Evolutionary conservation across 2,113 vertebrate species (phyloP), one percentile per base, ranked within the genome.

Genomic region (Cairina moschata): DNA sequence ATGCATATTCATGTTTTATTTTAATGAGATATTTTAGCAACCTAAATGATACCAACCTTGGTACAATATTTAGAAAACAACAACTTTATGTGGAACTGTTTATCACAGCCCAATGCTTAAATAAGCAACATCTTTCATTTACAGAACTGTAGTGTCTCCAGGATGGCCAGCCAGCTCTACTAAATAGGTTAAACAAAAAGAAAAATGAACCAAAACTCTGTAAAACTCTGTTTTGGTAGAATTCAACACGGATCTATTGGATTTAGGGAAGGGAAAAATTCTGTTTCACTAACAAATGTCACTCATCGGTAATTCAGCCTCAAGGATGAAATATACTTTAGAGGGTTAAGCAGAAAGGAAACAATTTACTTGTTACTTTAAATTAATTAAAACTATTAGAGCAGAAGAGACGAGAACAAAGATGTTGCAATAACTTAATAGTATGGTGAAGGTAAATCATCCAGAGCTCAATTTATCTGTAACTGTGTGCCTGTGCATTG

Each of bases 351-450:
- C 71, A 96, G 93, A 95, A 83, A 91, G 59, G 36, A 73, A 81
- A 83, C 73, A 52, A 93, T 79, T 90, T 75, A 93, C 84, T 93
- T 91, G 85, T 93, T 92, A 81, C 74, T 85, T 94, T 94, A 91
- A 97, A 88, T 92, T 86, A 91, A 92, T 90, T 93, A 88, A 95
- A 96, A 74, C 87, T 84, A 68, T 92, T 91, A 76, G 40, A 86
- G 83, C 29, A 17, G 89, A 86, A 83, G 62, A 78, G 69, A 88
- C 80, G 34, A 88, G 62, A 86, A 91, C 81, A 52, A 83, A 91
- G 69, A 77, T 46, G 38, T 74, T 92, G 91, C 89, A 73, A 68
- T 95, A 94, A 90, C 52, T 88, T 79, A 92, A 83, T 77, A 79
- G 34, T 50, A 10, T 2, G 29, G 86, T 21, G 42, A 90, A 91